phyloP scores from a whole-genome alignment of 2,888 invertebrate genomes.

The Ophraella communa region DNA sequence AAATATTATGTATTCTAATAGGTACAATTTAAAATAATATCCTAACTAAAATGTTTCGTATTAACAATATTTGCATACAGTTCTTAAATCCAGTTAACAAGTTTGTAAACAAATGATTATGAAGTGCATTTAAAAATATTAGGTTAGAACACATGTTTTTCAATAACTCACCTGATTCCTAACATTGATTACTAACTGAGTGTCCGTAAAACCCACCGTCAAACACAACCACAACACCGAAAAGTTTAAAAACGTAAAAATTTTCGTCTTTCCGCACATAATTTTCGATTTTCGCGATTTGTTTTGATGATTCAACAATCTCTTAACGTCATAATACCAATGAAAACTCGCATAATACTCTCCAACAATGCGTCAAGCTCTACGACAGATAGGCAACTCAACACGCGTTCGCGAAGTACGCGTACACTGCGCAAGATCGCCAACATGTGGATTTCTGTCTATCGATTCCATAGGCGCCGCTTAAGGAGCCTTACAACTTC shows the following conservation, averaged over 20 bases:
- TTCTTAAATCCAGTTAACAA: slow-evolving; percentile 2
- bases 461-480: slow-evolving; percentile 40
- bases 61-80: too few relatives aligned
- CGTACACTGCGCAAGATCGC: slow-evolving; percentile 33
- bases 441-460: slow-evolving; percentile 35
- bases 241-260: slow-evolving; percentile 24
- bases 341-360: slow-evolving; percentile 41
- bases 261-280: slow-evolving; percentile 38
- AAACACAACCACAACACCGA: slow-evolving; percentile 42
- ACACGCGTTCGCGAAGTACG: slow-evolving; percentile 33
- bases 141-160: slow-evolving; percentile 47
- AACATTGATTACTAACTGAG: slow-evolving; percentile 56
- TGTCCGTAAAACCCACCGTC: slow-evolving; percentile 45
- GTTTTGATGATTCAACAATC: slow-evolving; percentile 39
- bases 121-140: slow-evolving; percentile 17
- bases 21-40: too few relatives aligned
- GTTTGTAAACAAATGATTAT: slow-evolving; percentile 32
- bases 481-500: neutral
- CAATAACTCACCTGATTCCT: slow-evolving; percentile 54
- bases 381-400: slow-evolving; percentile 45
- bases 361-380: slow-evolving; percentile 44
- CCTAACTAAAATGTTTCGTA: too few relatives aligned
- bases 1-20: too few relatives aligned
- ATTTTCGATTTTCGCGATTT: neutral
- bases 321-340: slow-evolving; percentile 38